Conservation (phyloP, 1,140 invertebrate genomes). For the Aethina tumida region DNA sequence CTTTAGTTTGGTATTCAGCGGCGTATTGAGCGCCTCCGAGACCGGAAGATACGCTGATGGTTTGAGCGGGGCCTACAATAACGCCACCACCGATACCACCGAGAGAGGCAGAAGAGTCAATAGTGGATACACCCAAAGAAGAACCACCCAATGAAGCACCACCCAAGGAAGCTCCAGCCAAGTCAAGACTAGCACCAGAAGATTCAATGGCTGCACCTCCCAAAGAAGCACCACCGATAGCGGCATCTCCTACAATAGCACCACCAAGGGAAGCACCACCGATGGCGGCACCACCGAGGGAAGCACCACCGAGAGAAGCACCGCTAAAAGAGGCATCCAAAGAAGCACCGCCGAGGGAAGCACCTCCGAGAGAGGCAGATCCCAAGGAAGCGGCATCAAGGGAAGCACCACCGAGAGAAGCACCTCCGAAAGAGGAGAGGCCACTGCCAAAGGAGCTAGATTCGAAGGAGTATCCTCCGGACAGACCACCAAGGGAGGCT, state of each 20-base stretch:
- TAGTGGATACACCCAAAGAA: neutral
- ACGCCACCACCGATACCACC: no score
- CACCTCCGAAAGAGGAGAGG: neutral
- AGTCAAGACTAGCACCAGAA: neutral
- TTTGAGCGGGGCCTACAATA: neutral
- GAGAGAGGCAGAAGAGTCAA: no score
- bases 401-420: neutral
- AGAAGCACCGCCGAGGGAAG: neutral
- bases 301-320: no score
- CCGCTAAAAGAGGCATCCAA: neutral
- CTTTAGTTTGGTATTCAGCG: neutral
- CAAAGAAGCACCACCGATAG: neutral
- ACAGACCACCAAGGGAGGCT: neutral
- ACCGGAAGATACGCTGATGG: neutral
- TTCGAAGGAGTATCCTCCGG: neutral
- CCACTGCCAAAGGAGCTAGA: neutral
- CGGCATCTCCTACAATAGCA: neutral
- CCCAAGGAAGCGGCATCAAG: neutral
- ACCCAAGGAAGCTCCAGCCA: neutral
- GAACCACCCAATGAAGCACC: neutral
- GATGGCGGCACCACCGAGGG: no score
- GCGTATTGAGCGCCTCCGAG: no score
- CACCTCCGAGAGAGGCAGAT: neutral
- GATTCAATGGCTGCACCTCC: neutral
- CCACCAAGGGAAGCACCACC: no score